Evolutionary conservation across 2,797 vertebrate species (phyloP).

Genomic region (Crenichthys baileyi): DNA sequence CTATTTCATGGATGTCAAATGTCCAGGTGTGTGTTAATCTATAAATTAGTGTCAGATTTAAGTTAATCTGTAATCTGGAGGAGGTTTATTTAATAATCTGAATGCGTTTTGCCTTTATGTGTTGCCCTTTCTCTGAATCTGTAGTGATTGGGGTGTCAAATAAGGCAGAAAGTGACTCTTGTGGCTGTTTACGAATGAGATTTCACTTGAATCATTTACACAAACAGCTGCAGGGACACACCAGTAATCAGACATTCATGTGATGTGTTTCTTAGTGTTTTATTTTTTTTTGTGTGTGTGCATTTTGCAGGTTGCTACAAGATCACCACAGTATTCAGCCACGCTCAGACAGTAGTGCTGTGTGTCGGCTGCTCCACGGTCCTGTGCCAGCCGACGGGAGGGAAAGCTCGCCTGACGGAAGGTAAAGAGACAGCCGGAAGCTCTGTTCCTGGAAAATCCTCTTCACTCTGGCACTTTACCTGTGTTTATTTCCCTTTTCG

Average conservation of each 20-base stretch:
- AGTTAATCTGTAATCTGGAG: not conserved
- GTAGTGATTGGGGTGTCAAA: constrained; percentile 75
- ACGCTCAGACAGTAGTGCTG: constrained; percentile 95
- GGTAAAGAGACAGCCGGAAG: constrained; percentile 68
- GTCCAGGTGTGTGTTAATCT: constrained; percentile 82
- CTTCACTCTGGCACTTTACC: not conserved
- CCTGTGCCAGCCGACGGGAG: constrained; percentile 95
- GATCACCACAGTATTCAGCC: constrained; percentile 98
- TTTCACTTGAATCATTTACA: constrained; percentile 37
- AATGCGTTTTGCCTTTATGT: constrained; percentile 72
- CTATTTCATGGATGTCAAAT: constrained; percentile 96
- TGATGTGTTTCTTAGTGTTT: not conserved
- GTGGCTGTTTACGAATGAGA: constrained; percentile 40
- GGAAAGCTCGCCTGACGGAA: constrained; percentile 98
- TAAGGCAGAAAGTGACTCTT: constrained; percentile 71
- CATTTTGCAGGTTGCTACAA: constrained; percentile 91
- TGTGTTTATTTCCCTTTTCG: not conserved
- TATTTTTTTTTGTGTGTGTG: not conserved
- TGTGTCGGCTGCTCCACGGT: constrained; percentile 95
- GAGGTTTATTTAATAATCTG: not conserved
- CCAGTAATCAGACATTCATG: not conserved
- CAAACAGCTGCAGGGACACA: constrained; percentile 60
- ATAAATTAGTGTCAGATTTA: not conserved
- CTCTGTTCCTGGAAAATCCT: not conserved
- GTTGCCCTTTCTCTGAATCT: constrained; percentile 72